phyloP scores from a whole-genome alignment of 2,113 vertebrate genomes.

The Microcebus jonahi region DNA sequence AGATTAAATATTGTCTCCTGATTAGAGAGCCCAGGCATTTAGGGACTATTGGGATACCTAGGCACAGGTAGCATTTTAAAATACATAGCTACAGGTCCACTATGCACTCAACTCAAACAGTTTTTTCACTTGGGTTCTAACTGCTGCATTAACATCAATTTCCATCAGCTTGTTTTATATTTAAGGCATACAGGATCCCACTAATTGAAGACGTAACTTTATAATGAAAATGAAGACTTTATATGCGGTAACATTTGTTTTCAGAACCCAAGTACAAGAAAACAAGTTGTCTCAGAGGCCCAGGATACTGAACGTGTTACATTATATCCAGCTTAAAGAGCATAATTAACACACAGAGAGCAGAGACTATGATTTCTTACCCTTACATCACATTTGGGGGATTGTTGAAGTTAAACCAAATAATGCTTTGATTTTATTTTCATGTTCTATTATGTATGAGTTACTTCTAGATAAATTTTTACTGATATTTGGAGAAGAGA shows the following conservation, averaged over 20 bases:
- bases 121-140: not conserved
- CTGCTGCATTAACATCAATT: not conserved
- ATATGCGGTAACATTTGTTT: not conserved
- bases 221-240: not conserved
- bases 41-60: not conserved
- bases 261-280: no score
- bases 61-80: not conserved
- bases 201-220: not conserved
- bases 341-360: not conserved
- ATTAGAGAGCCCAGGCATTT: rapidly evolving
- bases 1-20: not conserved
- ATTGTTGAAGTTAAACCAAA: not conserved
- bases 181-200: not conserved
- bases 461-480: not conserved
- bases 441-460: not conserved
- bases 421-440: not conserved
- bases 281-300: not conserved
- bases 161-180: not conserved
- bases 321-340: not conserved
- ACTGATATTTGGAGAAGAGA: not conserved
- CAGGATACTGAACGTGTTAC: not conserved
- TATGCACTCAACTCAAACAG: not conserved
- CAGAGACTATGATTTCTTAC: not conserved
- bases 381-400: not conserved
- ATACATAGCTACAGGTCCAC: not conserved